A percentile compares a stretch with the other conserved stretches of the same genome.
phyloP scores from a whole-genome alignment of 1,140 invertebrate genomes.

The Saccostrea echinata region DNA sequence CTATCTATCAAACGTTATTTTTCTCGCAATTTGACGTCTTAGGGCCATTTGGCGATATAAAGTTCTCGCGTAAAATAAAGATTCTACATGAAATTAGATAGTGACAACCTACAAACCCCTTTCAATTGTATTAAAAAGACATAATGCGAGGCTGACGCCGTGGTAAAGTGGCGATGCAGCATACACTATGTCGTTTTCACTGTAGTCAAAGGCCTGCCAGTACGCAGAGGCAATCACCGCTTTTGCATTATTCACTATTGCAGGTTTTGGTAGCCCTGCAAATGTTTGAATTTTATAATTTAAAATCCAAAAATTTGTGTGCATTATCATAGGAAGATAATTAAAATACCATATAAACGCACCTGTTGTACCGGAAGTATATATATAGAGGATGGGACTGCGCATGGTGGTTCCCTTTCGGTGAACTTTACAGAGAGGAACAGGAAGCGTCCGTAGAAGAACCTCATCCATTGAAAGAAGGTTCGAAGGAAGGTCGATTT shows the following conservation, averaged over 20 bases:
- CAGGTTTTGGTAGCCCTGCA: slow-evolving; percentile 64
- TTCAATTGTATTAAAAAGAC: slow-evolving; percentile 53
- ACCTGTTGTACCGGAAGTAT: slow-evolving; percentile 66
- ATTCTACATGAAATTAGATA: no score
- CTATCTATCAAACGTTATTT: no score
- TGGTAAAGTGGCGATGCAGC: slow-evolving; percentile 71
- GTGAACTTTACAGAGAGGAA: slow-evolving; percentile 37
- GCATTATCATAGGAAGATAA: no score
- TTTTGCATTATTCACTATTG: slow-evolving; percentile 61
- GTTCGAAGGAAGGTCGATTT: background rate
- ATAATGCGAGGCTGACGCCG: slow-evolving; percentile 59
- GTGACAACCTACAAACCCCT: slow-evolving; percentile 43
- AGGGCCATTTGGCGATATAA: no score
- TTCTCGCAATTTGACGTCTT: no score
- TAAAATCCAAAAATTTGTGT: background rate
- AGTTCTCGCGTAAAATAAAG: no score
- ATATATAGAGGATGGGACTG: slow-evolving; percentile 54
- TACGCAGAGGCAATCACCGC: slow-evolving; percentile 30
- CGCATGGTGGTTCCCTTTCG: slow-evolving; percentile 41
- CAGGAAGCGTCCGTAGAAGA: no score
- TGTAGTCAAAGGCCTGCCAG: slow-evolving; percentile 49
- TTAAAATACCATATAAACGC: background rate
- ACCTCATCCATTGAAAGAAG: slow-evolving; percentile 51
- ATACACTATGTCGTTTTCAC: slow-evolving; percentile 66
- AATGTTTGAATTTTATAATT: background rate